Evolutionary conservation across 2,113 vertebrate species (phyloP).

Genomic region (Gymnocephalus cernua): DNA sequence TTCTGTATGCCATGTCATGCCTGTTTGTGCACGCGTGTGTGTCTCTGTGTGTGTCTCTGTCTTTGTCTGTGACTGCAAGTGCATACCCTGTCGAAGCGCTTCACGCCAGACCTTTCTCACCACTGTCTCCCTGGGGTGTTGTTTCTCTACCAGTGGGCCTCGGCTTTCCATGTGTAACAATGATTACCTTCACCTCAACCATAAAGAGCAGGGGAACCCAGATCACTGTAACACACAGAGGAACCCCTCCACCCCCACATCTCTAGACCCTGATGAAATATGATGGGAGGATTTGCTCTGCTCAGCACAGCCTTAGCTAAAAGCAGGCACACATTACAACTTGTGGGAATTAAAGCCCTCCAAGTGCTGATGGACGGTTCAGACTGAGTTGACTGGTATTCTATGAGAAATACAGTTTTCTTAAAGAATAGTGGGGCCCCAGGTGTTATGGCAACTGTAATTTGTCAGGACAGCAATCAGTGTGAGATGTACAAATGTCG

Average conservation of each 20-base stretch:
- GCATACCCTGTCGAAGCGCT: conserved; percentile 15
- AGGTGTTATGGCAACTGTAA: conserved; percentile 70
- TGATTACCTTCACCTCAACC: conserved; percentile 71
- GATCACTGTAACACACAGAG: conserved; percentile 52
- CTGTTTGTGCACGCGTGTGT: neutral
- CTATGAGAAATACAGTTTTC: conserved; percentile 41
- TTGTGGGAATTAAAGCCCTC: conserved; percentile 60
- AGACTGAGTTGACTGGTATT: conserved; percentile 20
- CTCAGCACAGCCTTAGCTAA: conserved; percentile 52
- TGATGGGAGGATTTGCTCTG: conserved; percentile 52
- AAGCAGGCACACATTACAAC: conserved; percentile 53
- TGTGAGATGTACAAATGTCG: conserved; percentile 52
- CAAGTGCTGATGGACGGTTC: conserved; percentile 29
- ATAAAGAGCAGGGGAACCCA: conserved; percentile 50
- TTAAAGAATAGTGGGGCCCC: conserved; percentile 43
- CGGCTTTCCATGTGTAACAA: conserved; percentile 60
- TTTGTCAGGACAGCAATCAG: conserved; percentile 70
- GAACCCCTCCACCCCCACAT: conserved; percentile 13
- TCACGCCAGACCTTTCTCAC: conserved; percentile 47
- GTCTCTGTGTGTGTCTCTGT: neutral
- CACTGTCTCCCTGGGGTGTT: conserved; percentile 47
- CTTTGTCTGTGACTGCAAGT: conserved; percentile 3
- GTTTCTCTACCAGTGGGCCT: conserved; percentile 52
- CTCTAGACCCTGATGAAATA: conserved; percentile 59
- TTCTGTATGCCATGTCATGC: conserved; percentile 25